Evolutionary conservation across 2,888 invertebrate species (phyloP).

Genomic region (Drosophila koepferae): DNA sequence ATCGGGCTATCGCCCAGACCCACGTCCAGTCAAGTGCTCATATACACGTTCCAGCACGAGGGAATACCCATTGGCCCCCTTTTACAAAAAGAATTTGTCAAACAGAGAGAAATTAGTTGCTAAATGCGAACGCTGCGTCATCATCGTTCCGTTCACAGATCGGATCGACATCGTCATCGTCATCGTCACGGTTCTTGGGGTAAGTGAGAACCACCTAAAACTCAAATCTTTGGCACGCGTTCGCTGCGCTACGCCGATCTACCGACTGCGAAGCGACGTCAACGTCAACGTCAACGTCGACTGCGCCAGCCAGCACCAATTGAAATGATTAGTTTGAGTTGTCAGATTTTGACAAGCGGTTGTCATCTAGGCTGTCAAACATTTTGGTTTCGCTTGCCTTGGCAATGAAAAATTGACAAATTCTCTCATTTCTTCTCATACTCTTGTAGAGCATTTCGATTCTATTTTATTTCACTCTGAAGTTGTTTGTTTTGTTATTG

Average conservation of each 20-base stretch:
- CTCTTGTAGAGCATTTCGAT: constrained; percentile 11
- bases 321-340: constrained; percentile 83
- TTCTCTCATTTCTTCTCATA: constrained; percentile 38
- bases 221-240: constrained; percentile 72
- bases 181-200: constrained; percentile 51
- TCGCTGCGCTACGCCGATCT: constrained; percentile 46
- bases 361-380: constrained; percentile 84
- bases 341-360: constrained; percentile 83
- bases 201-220: constrained; percentile 38
- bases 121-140: constrained; percentile 52
- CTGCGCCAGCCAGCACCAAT: constrained; percentile 38
- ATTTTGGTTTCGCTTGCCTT: constrained; percentile 62
- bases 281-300: constrained; percentile 7
- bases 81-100: constrained; percentile 47
- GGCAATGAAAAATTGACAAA: constrained; percentile 65
- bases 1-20: constrained; percentile 39
- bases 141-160: constrained; percentile 32
- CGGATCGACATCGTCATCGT: constrained; percentile 15
- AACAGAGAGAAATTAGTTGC: constrained; percentile 33
- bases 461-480: not conserved
- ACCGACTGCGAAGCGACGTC: constrained; percentile 2
- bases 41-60: not conserved
- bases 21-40: constrained; percentile 7
- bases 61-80: not conserved
- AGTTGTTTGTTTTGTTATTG: not conserved